Evolutionary conservation across 2,888 invertebrate genomes (phyloP), one percentile per base, ranked within the genome.

Genomic region (Arge pagana): DNA sequence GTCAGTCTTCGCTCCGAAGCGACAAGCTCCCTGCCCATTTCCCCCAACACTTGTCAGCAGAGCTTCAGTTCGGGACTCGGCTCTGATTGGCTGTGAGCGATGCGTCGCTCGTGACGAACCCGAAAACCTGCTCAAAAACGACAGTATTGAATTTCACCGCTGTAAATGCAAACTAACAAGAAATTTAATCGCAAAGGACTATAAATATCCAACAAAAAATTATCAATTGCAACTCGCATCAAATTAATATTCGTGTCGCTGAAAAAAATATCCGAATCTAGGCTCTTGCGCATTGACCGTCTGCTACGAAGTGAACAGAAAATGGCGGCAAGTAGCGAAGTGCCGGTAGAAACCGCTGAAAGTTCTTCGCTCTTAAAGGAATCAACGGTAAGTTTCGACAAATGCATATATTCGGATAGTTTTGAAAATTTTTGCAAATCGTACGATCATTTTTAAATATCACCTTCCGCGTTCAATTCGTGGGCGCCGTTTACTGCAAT

Each of bases 241-340:
- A n/a, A n/a, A n/a, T n/a, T n/a, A n/a, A n/a, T n/a, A n/a, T n/a
- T n/a, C n/a, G n/a, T n/a, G n/a, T n/a, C 45, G 33, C 24, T 33
- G 33, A 23, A 13, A 33, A 13, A 31, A 33, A 33, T 33, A 7
- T 33, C n/a, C n/a, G n/a, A n/a, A n/a, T n/a, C n/a, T n/a, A n/a
- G n/a, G n/a, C n/a, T n/a, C n/a, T n/a, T n/a, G n/a, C n/a, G n/a
- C n/a, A n/a, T 28, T 58, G 56, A 60, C 67, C 64, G 66, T 70
- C 68, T 71, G 70, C 68, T 69, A 62, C 60, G 66, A 65, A 66
- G 64, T 61, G 64, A 50, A 63, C 63, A 59, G 62, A 72, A 39
- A 65, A 72, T 72, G 72, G 72, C 73, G 71, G 59, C 68, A 51
- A 67, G 60, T 63, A 67, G 63, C 65, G 66, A 66, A 63, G 67